Percentiles rank a stretch among this genome's conserved stretches.
Evolutionary conservation across 2,888 invertebrate species (phyloP).

Genomic region (Ptycholaimellus sp.): DNA sequence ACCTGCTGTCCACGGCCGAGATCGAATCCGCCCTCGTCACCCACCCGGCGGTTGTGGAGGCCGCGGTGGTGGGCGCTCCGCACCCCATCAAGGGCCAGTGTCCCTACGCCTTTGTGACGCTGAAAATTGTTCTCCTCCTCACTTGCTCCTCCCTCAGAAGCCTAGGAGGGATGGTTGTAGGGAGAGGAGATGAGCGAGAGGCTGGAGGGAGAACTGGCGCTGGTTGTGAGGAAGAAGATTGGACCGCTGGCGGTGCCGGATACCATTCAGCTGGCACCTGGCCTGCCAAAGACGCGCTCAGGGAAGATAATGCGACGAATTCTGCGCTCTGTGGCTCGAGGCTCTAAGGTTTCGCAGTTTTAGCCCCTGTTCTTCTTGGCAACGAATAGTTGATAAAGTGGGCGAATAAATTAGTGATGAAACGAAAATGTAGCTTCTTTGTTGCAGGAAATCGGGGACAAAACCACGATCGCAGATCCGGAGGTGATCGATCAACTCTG

Average conservation of each 20-base stretch:
- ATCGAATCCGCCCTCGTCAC: constrained; percentile 33
- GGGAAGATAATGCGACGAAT: constrained; percentile 95
- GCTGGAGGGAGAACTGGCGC: constrained; percentile 33
- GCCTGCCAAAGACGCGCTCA: constrained; percentile 48
- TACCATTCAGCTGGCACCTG: constrained; percentile 69
- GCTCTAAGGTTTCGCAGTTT: too few species aligned
- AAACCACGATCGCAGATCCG: constrained; percentile 63
- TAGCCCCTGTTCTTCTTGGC: too few species aligned
- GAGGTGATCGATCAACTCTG: constrained; percentile 16
- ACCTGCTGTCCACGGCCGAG: constrained; percentile 34
- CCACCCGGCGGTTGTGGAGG: constrained; percentile 30
- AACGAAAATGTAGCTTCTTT: too few species aligned
- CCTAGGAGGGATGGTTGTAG: too few species aligned
- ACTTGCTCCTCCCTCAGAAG: too few species aligned
- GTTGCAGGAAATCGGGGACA: too few species aligned
- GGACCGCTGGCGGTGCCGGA: constrained; percentile 86
- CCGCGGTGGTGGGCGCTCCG: constrained; percentile 33
- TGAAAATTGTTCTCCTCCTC: constrained; percentile 35
- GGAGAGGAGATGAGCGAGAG: constrained; percentile 40
- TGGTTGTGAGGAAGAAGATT: constrained; percentile 49
- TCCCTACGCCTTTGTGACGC: constrained; percentile 30
- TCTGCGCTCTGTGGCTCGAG: constrained; percentile 75
- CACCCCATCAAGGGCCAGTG: constrained; percentile 34
- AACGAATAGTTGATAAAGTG: too few species aligned
- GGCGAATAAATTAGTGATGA: too few species aligned